phyloP scores from a whole-genome alignment of 2,797 vertebrate species.

The Gallinago nigripennis region DNA sequence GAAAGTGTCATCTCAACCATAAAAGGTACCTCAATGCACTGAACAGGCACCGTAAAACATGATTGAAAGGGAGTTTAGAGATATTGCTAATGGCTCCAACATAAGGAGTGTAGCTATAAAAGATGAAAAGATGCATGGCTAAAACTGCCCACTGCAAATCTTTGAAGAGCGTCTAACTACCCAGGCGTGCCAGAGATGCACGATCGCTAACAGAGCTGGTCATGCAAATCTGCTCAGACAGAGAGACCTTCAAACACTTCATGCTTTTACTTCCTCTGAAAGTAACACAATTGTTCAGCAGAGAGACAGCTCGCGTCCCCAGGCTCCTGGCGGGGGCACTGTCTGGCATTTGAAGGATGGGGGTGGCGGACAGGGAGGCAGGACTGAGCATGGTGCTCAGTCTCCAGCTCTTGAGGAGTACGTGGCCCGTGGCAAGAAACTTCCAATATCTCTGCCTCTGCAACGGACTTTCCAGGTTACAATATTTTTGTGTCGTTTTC shows the following conservation, averaged over 20 bases:
- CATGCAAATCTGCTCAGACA: conserved; percentile 43
- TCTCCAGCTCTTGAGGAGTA: neutral
- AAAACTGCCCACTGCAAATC: conserved; percentile 63
- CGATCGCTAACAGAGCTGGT: neutral
- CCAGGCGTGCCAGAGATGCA: conserved; percentile 39
- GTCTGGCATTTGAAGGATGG: neutral
- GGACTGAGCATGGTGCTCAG: neutral
- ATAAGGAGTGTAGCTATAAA: conserved; percentile 60
- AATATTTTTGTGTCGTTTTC: neutral
- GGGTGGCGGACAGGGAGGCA: neutral
- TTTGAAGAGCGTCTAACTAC: conserved; percentile 49
- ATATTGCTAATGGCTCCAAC: conserved; percentile 50
- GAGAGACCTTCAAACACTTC: conserved; percentile 34
- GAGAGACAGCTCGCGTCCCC: neutral
- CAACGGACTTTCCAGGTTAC: fast-evolving
- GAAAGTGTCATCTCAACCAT: conserved; percentile 66
- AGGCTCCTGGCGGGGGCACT: neutral
- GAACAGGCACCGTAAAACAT: conserved; percentile 51
- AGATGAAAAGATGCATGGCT: conserved; percentile 59
- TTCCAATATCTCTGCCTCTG: neutral
- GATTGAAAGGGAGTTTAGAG: conserved; percentile 67
- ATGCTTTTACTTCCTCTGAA: neutral
- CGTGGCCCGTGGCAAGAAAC: neutral
- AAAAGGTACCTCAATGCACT: conserved; percentile 62
- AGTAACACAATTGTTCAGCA: neutral